Percentiles rank a stretch among this genome's conserved stretches.
phyloP scores from a whole-genome alignment of 2,888 invertebrate genomes.

The Drosophila maculinotata region DNA sequence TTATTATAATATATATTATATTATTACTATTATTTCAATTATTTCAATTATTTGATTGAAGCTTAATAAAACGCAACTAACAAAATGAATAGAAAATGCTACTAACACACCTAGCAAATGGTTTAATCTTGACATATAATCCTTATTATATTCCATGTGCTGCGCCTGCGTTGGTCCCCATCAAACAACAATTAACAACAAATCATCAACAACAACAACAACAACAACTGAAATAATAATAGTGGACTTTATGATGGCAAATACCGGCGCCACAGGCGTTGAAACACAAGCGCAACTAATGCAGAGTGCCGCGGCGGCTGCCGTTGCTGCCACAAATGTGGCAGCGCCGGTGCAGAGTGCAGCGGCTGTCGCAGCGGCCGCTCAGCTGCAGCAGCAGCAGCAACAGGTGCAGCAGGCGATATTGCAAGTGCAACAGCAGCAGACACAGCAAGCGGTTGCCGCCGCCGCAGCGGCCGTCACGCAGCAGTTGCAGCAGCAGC shows the following conservation, averaged over 20 bases:
- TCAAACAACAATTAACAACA: conserved; percentile 18
- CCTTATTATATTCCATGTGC: conserved; percentile 60
- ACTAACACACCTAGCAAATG: conserved; percentile 75
- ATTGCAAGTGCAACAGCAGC: conserved; percentile 84
- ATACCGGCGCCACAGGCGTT: conserved; percentile 81
- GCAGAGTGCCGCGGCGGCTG: conserved; percentile 80
- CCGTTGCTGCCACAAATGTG: conserved; percentile 79
- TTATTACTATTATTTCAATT: no score
- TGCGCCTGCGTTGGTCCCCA: conserved; percentile 65
- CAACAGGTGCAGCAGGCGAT: conserved; percentile 84
- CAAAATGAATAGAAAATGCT: not conserved
- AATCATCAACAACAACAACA: conserved; percentile 12
- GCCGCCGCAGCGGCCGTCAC: conserved; percentile 80
- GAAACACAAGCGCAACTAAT: conserved; percentile 81
- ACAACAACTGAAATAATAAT: conserved; percentile 13
- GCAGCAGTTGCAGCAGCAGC: conserved; percentile 83
- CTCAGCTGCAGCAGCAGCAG: conserved; percentile 79
- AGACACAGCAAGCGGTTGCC: conserved; percentile 82
- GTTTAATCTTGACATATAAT: conserved; percentile 79
- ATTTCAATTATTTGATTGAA: no score
- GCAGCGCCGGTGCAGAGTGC: conserved; percentile 76
- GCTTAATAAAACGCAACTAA: not conserved
- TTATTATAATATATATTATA: no score
- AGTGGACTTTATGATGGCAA: conserved; percentile 85
- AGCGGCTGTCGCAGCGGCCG: conserved; percentile 81